A percentile compares a stretch with the other conserved stretches of the same genome.
phyloP scores from a whole-genome alignment of 1,140 invertebrate genomes.

The Anthonomus grandis region DNA sequence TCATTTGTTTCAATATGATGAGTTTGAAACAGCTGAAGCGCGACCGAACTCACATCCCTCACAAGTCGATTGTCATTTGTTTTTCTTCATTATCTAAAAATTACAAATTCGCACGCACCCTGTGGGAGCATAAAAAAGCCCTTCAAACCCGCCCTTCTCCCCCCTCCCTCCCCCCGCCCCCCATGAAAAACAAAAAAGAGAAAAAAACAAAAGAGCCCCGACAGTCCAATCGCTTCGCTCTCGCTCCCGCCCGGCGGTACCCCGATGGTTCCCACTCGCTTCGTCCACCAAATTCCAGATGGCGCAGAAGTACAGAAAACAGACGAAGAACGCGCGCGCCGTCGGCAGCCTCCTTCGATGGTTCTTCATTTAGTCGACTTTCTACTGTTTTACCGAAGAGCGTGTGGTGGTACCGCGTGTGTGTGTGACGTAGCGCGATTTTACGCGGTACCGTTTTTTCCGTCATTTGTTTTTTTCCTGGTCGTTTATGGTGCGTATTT shows the following conservation, averaged over 20 bases:
- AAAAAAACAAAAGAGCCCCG: too few species aligned
- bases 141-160: not conserved
- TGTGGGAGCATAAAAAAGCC: not conserved
- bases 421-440: conserved; percentile 18
- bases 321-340: conserved; percentile 33
- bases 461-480: too few species aligned
- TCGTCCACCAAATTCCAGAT: conserved; percentile 33
- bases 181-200: conserved; percentile 17
- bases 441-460: too few species aligned
- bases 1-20: too few species aligned
- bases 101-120: too few species aligned
- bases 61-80: too few species aligned
- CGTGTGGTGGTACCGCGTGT: conserved; percentile 35
- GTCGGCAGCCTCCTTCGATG: conserved; percentile 26
- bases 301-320: conserved; percentile 42
- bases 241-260: not conserved
- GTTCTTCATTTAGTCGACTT: conserved; percentile 45
- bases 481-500: not conserved
- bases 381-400: conserved; percentile 42
- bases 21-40: too few species aligned
- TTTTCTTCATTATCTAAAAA: too few species aligned
- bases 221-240: not conserved
- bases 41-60: too few species aligned
- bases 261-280: not conserved
- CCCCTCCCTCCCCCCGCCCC: not conserved